Percentiles rank a stretch among this genome's conserved stretches.
phyloP scores from a whole-genome alignment of 2,113 vertebrate species.

The Thalassoma bifasciatum region DNA sequence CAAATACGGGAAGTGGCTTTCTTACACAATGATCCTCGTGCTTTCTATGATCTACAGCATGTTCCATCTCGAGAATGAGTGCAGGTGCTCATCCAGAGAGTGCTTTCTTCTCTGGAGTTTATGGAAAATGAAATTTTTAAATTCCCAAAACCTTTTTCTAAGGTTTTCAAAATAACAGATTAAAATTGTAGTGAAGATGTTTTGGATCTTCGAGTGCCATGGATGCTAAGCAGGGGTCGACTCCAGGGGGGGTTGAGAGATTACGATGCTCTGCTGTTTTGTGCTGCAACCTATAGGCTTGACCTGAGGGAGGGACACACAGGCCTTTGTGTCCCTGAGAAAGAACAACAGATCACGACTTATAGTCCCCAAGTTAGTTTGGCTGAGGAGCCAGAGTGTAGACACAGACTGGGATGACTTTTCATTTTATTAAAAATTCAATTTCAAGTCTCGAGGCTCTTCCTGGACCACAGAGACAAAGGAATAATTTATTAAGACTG shows the following conservation, averaged over 20 bases:
- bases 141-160: not conserved
- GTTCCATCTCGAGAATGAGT: constrained; percentile 5
- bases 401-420: not conserved
- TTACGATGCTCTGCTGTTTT: constrained; percentile 56
- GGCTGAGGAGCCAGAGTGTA: not conserved
- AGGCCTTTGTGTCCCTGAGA: constrained; percentile 49
- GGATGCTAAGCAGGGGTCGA: constrained; percentile 21
- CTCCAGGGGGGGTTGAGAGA: constrained; percentile 40
- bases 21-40: not conserved
- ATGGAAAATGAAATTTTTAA: not conserved
- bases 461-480: not conserved
- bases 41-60: constrained; percentile 14
- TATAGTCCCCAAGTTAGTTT: constrained; percentile 17
- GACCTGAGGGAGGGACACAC: constrained; percentile 52
- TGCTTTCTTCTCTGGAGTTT: not conserved
- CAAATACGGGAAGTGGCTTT: constrained; percentile 17
- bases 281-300: constrained; percentile 65
- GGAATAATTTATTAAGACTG: not conserved
- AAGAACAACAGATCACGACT: constrained; percentile 25
- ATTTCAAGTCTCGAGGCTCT: not conserved
- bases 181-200: constrained; percentile 36
- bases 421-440: not conserved
- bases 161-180: not conserved
- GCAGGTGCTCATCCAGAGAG: too few relatives aligned
- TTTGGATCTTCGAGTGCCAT: constrained; percentile 14